Conservation (phyloP, 2,113 vertebrate genomes). For the Andinoacara biseriatus region DNA sequence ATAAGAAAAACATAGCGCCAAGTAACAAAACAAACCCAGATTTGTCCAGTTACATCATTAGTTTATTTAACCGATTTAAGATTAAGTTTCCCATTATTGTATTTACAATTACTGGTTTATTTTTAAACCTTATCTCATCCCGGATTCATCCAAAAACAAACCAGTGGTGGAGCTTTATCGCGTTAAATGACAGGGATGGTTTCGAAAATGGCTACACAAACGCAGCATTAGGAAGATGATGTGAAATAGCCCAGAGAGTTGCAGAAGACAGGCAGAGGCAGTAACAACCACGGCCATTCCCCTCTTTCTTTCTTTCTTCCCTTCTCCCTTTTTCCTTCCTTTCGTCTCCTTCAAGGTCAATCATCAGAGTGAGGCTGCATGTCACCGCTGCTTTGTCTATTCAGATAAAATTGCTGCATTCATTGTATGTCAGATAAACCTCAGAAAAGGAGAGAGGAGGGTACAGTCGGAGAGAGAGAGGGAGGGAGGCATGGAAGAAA, state of each 20-base stretch:
- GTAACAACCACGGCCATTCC: constrained; percentile 33
- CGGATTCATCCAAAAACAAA: background rate
- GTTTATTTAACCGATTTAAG: background rate
- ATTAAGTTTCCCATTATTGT: background rate
- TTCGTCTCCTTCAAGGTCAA: constrained; percentile 81
- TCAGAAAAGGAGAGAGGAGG: constrained; percentile 66
- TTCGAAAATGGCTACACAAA: constrained; percentile 10
- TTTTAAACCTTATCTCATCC: background rate
- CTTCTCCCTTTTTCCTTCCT: constrained; percentile 32
- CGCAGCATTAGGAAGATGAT: background rate
- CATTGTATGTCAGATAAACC: constrained; percentile 83
- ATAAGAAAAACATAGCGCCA: background rate
- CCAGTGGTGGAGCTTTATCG: background rate
- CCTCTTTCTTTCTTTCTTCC: constrained; percentile 47
- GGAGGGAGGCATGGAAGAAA: constrained; percentile 44
- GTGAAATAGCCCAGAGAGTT: constrained; percentile 30
- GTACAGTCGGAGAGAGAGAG: constrained; percentile 20
- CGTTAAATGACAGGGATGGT: background rate
- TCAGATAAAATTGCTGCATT: constrained; percentile 83
- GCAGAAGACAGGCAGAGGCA: constrained; percentile 34
- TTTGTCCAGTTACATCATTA: background rate
- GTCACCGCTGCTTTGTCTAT: constrained; percentile 80
- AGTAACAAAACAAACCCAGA: background rate
- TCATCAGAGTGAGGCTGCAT: constrained; percentile 71
- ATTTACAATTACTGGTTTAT: background rate